A percentile compares a stretch with the other conserved stretches of the same genome.
These are phyloP conservation scores for Lucinisca nassula DNA, from an alignment of 2,888 invertebrate species.

Conservation along the genomic window DNA sequence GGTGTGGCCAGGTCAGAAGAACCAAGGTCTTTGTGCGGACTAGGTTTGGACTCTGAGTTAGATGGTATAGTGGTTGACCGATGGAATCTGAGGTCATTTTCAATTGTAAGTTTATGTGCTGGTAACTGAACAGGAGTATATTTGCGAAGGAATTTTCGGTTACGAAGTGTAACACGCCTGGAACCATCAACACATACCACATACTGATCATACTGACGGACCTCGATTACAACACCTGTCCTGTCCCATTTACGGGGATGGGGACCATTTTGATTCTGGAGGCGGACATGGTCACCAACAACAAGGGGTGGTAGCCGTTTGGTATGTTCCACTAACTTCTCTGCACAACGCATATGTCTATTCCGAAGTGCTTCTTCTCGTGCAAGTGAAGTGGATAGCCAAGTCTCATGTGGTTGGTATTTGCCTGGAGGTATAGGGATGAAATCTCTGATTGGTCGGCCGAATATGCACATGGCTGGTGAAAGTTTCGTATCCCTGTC, in stretches of 20 bases:
- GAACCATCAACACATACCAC: not conserved
- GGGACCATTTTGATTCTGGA: too few relatives aligned
- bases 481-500: slow-evolving; percentile 74
- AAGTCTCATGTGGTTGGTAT: too few relatives aligned
- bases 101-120: not conserved
- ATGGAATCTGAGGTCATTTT: not conserved
- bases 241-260: not conserved
- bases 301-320: too few relatives aligned
- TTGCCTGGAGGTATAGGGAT: slow-evolving; percentile 59
- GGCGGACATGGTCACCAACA: too few relatives aligned
- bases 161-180: not conserved
- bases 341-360: too few relatives aligned
- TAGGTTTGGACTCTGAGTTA: not conserved
- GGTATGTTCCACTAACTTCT: too few relatives aligned
- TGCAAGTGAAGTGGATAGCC: too few relatives aligned
- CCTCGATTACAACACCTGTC: not conserved
- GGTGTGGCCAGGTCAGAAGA: not conserved
- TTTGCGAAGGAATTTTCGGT: not conserved
- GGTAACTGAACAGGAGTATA: not conserved
- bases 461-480: slow-evolving; percentile 74
- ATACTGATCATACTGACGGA: not conserved
- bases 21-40: not conserved
- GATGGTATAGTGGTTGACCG: not conserved
- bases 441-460: slow-evolving; percentile 68
- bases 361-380: too few relatives aligned